Conservation (phyloP, 2,113 vertebrate species). For the Zapornia atra region DNA sequence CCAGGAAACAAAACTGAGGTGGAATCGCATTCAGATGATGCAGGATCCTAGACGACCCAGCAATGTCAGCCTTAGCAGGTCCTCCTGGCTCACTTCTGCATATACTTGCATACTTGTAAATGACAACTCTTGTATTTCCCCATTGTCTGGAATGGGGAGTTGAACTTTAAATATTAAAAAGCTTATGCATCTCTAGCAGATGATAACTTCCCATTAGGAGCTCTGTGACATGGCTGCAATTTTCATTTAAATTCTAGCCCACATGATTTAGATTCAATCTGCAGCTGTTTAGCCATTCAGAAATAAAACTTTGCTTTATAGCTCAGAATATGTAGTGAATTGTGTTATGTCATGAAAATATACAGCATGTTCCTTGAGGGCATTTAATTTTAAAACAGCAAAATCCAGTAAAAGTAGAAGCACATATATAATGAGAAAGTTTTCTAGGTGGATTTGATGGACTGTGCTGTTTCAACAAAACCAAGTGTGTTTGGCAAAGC, state of each 20-base stretch:
- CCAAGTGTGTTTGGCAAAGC: neutral
- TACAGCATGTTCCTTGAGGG: neutral
- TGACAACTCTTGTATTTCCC: neutral
- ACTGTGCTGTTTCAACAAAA: neutral
- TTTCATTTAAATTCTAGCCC: neutral
- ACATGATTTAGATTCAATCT: neutral
- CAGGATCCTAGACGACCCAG: neutral
- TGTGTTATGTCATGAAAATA: neutral
- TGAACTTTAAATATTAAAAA: neutral
- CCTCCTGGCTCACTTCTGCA: neutral
- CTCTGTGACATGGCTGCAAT: neutral
- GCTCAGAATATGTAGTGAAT: neutral
- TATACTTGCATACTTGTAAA: neutral
- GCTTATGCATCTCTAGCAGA: neutral
- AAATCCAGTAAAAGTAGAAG: neutral
- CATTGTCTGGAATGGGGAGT: neutral
- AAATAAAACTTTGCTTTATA: neutral
- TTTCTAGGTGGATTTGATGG: neutral
- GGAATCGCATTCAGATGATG: neutral
- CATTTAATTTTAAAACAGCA: neutral
- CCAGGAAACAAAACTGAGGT: neutral
- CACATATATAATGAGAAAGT: neutral
- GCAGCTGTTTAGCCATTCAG: neutral
- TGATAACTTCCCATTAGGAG: neutral
- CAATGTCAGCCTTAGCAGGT: neutral